Evolutionary conservation across 1,140 invertebrate genomes (phyloP), one percentile per base, ranked within the genome.

Genomic region (Drosophila melanica): DNA sequence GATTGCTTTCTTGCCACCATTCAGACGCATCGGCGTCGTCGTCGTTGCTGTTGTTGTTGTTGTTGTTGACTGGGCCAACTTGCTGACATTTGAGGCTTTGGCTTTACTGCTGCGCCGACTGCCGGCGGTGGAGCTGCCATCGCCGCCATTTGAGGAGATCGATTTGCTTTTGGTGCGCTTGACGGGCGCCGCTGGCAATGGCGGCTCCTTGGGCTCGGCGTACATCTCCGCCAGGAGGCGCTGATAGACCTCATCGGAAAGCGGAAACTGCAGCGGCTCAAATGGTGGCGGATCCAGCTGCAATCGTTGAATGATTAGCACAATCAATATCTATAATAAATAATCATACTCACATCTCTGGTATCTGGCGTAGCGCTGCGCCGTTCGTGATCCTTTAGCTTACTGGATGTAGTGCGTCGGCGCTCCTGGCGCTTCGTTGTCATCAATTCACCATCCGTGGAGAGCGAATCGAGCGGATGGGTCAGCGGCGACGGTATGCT

Each of bases 401-500:
- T 89, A 48, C 66, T 89, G 39, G 93, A 89, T 90, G 92, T 81
- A 90, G 92, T 77, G 89, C 85, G 57, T 73, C 92, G 75, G 69
- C 93, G 79, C 87, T 92, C 75, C 90, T 86, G 66, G 73, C 84
- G 73, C 69, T 85, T 79, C 18, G 20, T 47, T 44, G 27, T 53
- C 27, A 33, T 20, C 23, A 39, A 5, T 30, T 60, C 60, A 7
- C 51, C 64, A n/a, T 57, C 75, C 4, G 81, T 75, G 9, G 55
- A 68, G 41, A 91, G 54, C 1, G 67, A 75, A 45, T 94, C 84
- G n/a, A 90, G 57, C n/a, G 91, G 91, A 57, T 89, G 65, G 5
- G 94, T 93, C 33, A 93, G 92, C 6, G 94, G 94, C 37, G 94
- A 94, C 11, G 94, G 94, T 18, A 94, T 94, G 45, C 80, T 94